Evolutionary conservation across 2,113 vertebrate species (phyloP).

Genomic region (Mirounga angustirostris): DNA sequence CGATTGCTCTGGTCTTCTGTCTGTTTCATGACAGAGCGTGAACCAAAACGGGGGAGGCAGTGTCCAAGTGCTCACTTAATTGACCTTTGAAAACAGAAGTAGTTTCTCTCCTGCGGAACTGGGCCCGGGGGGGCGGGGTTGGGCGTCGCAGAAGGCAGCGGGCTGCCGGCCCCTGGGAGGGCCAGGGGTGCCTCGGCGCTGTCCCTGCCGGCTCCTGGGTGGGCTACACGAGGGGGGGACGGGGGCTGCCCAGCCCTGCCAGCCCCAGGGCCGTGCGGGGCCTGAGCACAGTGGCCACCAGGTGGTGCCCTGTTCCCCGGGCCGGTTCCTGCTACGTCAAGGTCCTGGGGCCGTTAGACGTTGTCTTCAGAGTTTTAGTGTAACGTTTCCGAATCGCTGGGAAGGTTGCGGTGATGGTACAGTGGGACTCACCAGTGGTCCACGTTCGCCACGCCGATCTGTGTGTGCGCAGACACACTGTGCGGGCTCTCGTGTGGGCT

Average conservation of each 20-base stretch:
- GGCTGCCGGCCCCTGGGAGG: neutral
- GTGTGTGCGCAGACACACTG: too few relatives aligned
- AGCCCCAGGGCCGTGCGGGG: neutral
- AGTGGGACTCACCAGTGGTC: neutral
- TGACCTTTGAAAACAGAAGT: neutral
- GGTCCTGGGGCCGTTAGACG: accelerated
- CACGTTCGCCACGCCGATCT: neutral
- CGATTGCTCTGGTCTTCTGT: neutral
- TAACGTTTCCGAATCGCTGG: neutral
- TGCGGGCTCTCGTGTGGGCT: accelerated
- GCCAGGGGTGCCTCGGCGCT: too few relatives aligned
- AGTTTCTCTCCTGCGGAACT: accelerated
- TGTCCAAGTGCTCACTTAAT: neutral
- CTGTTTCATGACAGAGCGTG: neutral
- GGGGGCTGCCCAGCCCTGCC: accelerated
- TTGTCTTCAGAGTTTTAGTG: neutral
- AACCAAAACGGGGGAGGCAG: conserved; percentile 87
- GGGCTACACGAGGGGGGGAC: accelerated
- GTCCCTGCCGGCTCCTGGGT: too few relatives aligned
- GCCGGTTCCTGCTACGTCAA: too few relatives aligned
- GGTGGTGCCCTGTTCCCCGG: neutral
- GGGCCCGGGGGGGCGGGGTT: neutral
- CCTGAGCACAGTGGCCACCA: neutral
- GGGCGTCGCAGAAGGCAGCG: accelerated
- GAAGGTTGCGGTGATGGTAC: neutral